Base-by-base conservation (phyloP, 2,113 vertebrate species). In the Forbesichthys agassizii region DNA sequence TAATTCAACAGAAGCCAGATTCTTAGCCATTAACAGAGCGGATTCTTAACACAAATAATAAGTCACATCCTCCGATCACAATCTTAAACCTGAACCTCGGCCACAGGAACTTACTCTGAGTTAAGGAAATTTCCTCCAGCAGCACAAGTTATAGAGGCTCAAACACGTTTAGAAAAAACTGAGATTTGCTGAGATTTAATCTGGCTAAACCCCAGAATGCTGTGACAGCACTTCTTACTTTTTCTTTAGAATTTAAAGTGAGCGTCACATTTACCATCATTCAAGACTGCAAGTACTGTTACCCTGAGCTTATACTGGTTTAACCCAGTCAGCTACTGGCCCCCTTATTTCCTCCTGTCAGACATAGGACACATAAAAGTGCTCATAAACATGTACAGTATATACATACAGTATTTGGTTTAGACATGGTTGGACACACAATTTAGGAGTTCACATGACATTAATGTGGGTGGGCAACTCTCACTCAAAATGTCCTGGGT, bases 171-270 rank as follows among this genome's bases (percentile, higher is more conserved):
- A 12, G 67, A 83, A 80, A 79, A 68, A 55, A 78, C 64, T 63
- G 48, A 76, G 73, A 71, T 78, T 75, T 78, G 58, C 51, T 62
- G 69, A 77, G 86, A 77, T 66, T 81, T 73, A 78, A 78, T 75
- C 62, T 56, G 73, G 63, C 66, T 79, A 70, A 85, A 62, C 74
- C 11, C 13, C 63, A 66, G 33, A 36, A 16, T 68, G 73, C 78
- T 71, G 76, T 79, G 68, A 63, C 73, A 75, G 64, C 61, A 27
- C 64, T 27, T 80, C 81, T 65, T 63, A 71, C 49, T 61, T 9
- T 27, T 27, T 27, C 27, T 27, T 27, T 27, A 27, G 27, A 27
- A 52, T 57, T n/a, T 20, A 79, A 64, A 71, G 36, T 65, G 57
- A 77, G 71, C 64, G 69, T 57, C 16, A 11, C 10, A 64, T 55